These are phyloP conservation scores for Caradrina clavipalpis DNA, from an alignment of 2,888 invertebrate genomes.

Conservation along the genomic window DNA sequence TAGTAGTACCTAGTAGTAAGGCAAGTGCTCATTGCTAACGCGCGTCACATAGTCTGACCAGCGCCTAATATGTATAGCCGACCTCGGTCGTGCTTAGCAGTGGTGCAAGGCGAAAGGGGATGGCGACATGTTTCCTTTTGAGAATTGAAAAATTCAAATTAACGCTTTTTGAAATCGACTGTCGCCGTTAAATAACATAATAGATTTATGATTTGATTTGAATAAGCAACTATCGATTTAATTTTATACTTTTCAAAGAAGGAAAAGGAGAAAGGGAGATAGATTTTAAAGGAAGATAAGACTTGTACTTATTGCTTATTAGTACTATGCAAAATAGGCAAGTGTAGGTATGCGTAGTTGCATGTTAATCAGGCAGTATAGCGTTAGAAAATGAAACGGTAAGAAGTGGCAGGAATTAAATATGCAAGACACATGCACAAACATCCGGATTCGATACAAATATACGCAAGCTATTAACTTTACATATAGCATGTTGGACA, in stretches of 20 bases:
- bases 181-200: too few relatives aligned
- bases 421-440: slow-evolving; percentile 46
- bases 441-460: slow-evolving; percentile 47
- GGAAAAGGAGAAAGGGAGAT: neutral
- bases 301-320: neutral
- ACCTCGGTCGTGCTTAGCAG: slow-evolving; percentile 76
- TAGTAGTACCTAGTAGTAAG: slow-evolving; percentile 61
- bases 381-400: slow-evolving; percentile 7
- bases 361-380: slow-evolving; percentile 7
- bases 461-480: slow-evolving; percentile 35
- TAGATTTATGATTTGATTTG: too few relatives aligned
- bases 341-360: neutral
- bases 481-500: slow-evolving; percentile 23
- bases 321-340: neutral
- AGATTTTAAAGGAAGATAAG: neutral
- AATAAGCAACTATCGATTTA: too few relatives aligned
- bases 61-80: slow-evolving; percentile 84
- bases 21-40: slow-evolving; percentile 74
- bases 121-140: slow-evolving; percentile 16
- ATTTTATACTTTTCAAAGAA: neutral
- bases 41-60: slow-evolving; percentile 81
- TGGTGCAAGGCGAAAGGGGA: slow-evolving; percentile 60
- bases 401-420: slow-evolving; percentile 23
- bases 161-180: too few relatives aligned
- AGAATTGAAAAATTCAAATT: too few relatives aligned